Evolutionary conservation across 2,888 invertebrate species (phyloP).

Genomic region (Heliconius hortense): DNA sequence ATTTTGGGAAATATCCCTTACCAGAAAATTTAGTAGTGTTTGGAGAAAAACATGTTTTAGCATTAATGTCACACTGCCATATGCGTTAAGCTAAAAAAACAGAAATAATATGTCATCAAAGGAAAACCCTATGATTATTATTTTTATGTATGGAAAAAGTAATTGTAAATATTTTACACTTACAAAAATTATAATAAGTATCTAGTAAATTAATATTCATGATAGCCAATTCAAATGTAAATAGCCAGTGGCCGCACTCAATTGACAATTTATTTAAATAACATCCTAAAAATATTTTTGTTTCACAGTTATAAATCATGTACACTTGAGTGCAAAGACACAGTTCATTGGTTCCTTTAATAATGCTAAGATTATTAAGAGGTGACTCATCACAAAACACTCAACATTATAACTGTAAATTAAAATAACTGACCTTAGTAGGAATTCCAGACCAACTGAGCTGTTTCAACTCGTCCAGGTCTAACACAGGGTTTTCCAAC

Average conservation of each 20-base stretch:
- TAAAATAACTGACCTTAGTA: slow-evolving; percentile 85
- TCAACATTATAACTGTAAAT: slow-evolving; percentile 23
- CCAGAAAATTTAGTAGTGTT: no score
- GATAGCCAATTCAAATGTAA: neutral
- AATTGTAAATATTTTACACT: no score
- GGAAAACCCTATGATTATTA: no score
- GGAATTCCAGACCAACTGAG: slow-evolving; percentile 99
- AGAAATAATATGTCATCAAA: no score
- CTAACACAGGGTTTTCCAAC: slow-evolving; percentile 88
- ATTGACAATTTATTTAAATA: neutral
- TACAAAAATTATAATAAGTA: no score
- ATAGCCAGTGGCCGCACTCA: neutral
- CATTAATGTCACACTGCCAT: no score
- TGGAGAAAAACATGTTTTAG: no score
- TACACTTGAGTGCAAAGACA: neutral
- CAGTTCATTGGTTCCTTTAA: slow-evolving; percentile 14
- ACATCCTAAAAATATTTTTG: neutral
- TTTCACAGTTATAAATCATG: neutral
- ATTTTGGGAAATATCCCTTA: no score
- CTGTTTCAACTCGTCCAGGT: slow-evolving; percentile 93
- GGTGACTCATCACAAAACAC: slow-evolving; percentile 12
- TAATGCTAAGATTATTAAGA: slow-evolving; percentile 11
- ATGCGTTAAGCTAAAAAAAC: no score
- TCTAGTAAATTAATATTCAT: no score
- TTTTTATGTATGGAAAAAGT: no score